phyloP scores from a whole-genome alignment of 2,888 invertebrate species.

The Ochropleura plecta region DNA sequence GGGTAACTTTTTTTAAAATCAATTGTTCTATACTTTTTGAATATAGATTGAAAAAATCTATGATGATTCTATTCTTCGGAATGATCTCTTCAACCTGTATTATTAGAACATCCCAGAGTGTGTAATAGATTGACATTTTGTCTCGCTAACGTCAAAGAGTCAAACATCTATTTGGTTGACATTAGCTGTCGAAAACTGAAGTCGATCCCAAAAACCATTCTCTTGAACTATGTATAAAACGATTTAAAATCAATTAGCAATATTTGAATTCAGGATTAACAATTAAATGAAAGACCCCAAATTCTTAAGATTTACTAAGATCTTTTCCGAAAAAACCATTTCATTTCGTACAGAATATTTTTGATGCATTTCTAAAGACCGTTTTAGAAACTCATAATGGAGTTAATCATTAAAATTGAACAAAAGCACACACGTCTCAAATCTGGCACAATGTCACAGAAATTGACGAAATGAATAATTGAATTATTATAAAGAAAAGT shows the following conservation, averaged over 20 bases:
- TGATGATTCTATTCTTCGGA: too few species aligned
- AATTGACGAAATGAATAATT: conserved; percentile 23
- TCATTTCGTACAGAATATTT: neutral
- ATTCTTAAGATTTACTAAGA: neutral
- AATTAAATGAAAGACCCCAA: neutral
- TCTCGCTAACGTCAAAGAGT: too few species aligned
- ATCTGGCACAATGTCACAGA: conserved; percentile 16
- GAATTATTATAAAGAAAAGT: conserved; percentile 24
- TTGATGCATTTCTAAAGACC: neutral
- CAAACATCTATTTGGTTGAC: neutral
- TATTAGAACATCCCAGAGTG: too few species aligned
- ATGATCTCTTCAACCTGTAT: too few species aligned
- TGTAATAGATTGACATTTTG: neutral
- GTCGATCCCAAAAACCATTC: neutral
- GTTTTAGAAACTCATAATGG: neutral
- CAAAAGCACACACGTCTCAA: conserved; percentile 13
- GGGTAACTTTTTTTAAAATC: too few species aligned
- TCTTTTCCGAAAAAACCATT: neutral
- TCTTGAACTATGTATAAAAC: neutral
- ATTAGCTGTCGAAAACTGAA: neutral
- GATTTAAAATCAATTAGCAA: neutral
- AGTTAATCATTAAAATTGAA: neutral
- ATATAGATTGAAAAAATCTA: too few species aligned
- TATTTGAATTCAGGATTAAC: neutral
- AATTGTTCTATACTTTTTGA: too few species aligned